Percentiles rank a stretch among this genome's conserved stretches.
These are phyloP conservation scores for Apodemus speciosus DNA, from an alignment of 2,113 vertebrate genomes.

Conservation along the genomic window DNA sequence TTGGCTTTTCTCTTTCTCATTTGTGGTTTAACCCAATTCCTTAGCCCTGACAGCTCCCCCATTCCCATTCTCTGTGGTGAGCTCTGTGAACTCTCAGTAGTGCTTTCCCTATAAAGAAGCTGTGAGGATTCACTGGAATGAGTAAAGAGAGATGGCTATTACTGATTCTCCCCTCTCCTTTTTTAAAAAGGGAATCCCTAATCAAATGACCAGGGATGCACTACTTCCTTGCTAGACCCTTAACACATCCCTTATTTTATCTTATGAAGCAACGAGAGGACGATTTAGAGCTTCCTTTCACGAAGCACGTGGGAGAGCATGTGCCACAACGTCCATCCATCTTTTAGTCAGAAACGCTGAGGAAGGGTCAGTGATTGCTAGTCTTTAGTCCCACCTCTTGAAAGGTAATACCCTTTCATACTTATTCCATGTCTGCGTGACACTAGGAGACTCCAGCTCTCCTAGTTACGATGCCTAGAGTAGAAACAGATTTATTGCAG, in stretches of 20 bases:
- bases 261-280: background rate
- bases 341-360: background rate
- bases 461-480: background rate
- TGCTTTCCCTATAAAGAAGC: background rate
- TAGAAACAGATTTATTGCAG: slow-evolving; percentile 5
- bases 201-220: background rate
- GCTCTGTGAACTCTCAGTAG: background rate
- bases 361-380: background rate
- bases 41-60: background rate
- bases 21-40: background rate
- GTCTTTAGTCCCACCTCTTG: background rate
- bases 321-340: background rate
- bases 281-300: background rate
- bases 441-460: background rate
- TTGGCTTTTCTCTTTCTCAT: background rate
- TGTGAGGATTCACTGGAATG: background rate
- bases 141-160: background rate
- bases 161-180: background rate
- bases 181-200: background rate
- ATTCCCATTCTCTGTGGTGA: background rate
- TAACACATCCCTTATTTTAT: background rate
- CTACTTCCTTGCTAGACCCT: background rate
- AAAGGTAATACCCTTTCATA: background rate
- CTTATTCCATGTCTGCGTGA: background rate
- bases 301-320: background rate